Base-by-base conservation (phyloP, 2,888 invertebrate species). In the Apamea anceps region DNA sequence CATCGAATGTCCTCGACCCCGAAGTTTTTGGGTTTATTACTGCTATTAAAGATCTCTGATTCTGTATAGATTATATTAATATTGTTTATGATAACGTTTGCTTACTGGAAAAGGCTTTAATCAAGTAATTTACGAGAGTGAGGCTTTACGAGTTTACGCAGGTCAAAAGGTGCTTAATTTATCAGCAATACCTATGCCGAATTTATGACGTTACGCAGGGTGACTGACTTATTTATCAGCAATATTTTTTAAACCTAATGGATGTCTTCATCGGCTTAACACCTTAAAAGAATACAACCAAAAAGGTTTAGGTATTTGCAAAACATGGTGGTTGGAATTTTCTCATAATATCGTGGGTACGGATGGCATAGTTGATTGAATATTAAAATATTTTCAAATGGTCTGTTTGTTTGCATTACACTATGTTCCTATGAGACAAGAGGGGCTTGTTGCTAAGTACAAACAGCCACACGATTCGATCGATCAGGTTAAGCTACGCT, bases 11-110 rank as follows among this genome's bases (percentile, higher is more conserved):
- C 81, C 71, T 82, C 75, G 80, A 80, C 75, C 75, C 32, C 72
- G 45, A 25, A 48, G 45, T 74, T 79, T 78, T 78, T 68, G 70
- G 79, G 70, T 86, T 84, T 88, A 86, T 73, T 18, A 67, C 76
- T 73, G 76, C 67, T 84, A 77, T 81, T 81, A 84, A 74, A 84
- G 75, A 88, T 75, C 25, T 77, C 66, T 79, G 72, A 81, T 86
- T 81, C 77, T 68, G 75, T 68, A 78, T 65, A 77, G 67, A 85
- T 85, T 74, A 75, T 71, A 75, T 66, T 51, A 71, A 77, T 70
- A 63, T 79, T 28, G 42, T 82, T 79, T 75, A 82, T 88, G 57
- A 75, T 66, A 75, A 68, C 21, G 25, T 28, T 65, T 73, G 48
- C 48, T 32, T 21, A 57, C 68, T 45, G 18, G 13, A 67, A 77